phyloP scores from a whole-genome alignment of 2,888 invertebrate species.

The Agriopis marginaria region DNA sequence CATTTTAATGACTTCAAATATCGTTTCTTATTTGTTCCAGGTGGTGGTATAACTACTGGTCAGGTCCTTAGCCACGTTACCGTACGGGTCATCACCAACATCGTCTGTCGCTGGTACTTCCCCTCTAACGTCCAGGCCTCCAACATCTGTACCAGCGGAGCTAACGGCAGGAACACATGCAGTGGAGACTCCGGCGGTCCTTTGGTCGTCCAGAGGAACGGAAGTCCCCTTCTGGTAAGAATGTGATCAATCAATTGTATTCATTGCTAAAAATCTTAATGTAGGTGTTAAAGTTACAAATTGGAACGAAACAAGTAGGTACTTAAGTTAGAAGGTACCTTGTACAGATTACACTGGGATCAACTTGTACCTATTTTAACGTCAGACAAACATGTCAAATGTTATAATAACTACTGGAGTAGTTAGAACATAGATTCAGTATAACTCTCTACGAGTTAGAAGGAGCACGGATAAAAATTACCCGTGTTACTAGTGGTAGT shows the following conservation, averaged over 20 bases:
- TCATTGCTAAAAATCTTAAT: too few species aligned
- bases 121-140: conserved; percentile 53
- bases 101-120: conserved; percentile 53
- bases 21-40: conserved; percentile 36
- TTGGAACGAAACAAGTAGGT: too few species aligned
- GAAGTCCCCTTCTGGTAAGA: conserved; percentile 32
- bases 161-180: conserved; percentile 52
- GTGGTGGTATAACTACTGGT: conserved; percentile 42
- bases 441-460: too few species aligned
- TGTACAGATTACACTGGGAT: too few species aligned
- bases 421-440: too few species aligned
- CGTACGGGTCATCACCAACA: conserved; percentile 61
- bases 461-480: too few species aligned
- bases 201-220: conserved; percentile 47
- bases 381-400: too few species aligned
- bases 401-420: too few species aligned
- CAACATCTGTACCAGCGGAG: conserved; percentile 62
- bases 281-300: too few species aligned
- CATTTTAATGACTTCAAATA: neutral
- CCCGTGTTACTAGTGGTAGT: too few species aligned
- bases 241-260: neutral
- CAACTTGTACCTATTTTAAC: neutral
- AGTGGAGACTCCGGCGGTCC: conserved; percentile 68
- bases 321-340: too few species aligned
- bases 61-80: conserved; percentile 55